Conservation (phyloP, 2,113 vertebrate species). For the Stictonetta naevosa region DNA sequence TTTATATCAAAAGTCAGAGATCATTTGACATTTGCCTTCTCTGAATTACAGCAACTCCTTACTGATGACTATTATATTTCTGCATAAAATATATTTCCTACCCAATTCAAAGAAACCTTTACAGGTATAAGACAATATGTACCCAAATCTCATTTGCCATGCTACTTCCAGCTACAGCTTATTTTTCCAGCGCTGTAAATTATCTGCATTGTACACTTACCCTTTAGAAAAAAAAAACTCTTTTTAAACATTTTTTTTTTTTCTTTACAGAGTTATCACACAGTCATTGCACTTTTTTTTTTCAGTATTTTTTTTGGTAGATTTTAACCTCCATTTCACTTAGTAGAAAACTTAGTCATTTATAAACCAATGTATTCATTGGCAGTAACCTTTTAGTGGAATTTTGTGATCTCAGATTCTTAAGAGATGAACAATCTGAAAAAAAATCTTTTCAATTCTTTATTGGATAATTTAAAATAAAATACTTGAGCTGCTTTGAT, state of each 20-base stretch:
- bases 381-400: neutral
- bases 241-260: too few relatives aligned
- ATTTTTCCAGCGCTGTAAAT: neutral
- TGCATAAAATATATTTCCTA: neutral
- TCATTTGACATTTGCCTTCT: neutral
- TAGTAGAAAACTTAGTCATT: neutral
- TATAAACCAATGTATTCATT: neutral
- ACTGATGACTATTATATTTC: neutral
- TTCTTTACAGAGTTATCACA: neutral
- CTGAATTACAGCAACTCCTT: neutral
- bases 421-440: neutral
- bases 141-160: neutral
- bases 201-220: neutral
- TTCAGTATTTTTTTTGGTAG: neutral
- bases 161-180: neutral
- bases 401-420: neutral
- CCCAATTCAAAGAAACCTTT: neutral
- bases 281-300: neutral
- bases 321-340: neutral
- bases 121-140: neutral
- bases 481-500: neutral
- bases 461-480: neutral
- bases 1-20: neutral
- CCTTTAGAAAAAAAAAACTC: neutral
- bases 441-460: neutral